A percentile compares a stretch with the other conserved stretches of the same genome.
phyloP scores from a whole-genome alignment of 1,140 invertebrate genomes.

The Bemisia tabaci region DNA sequence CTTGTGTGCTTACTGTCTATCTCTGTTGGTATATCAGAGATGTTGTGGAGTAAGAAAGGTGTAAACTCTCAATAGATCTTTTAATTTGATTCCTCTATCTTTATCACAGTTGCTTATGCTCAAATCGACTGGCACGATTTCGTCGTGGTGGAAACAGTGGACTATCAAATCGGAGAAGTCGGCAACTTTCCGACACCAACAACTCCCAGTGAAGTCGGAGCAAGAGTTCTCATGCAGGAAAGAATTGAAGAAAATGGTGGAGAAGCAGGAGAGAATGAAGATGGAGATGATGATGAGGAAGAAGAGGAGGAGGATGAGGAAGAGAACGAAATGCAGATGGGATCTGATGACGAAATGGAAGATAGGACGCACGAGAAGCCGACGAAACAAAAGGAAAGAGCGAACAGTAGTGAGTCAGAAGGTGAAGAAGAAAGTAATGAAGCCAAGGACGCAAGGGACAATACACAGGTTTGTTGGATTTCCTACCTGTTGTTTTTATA shows the following conservation, averaged over 20 bases:
- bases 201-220: slow-evolving; percentile 91
- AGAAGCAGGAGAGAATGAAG: slow-evolving; percentile 53
- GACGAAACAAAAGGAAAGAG: not conserved
- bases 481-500: not conserved
- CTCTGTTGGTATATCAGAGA: no score
- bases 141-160: slow-evolving; percentile 98
- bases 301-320: slow-evolving; percentile 34
- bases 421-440: slow-evolving; percentile 17
- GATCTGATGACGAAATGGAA: slow-evolving; percentile 19
- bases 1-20: no score
- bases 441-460: slow-evolving; percentile 27
- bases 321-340: slow-evolving; percentile 51
- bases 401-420: slow-evolving; percentile 13
- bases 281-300: slow-evolving; percentile 34
- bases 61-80: no score
- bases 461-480: slow-evolving; percentile 30
- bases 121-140: slow-evolving; percentile 99
- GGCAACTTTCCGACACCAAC: slow-evolving; percentile 94
- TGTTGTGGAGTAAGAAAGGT: no score
- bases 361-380: slow-evolving; percentile 2
- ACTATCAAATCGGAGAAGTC: slow-evolving; percentile 76
- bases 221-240: slow-evolving; percentile 75
- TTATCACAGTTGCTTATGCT: slow-evolving; percentile 78
- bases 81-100: no score
- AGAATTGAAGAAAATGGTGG: slow-evolving; percentile 42